phyloP scores from a whole-genome alignment of 2,888 invertebrate species.

The Sphaerophoria rueppellii region DNA sequence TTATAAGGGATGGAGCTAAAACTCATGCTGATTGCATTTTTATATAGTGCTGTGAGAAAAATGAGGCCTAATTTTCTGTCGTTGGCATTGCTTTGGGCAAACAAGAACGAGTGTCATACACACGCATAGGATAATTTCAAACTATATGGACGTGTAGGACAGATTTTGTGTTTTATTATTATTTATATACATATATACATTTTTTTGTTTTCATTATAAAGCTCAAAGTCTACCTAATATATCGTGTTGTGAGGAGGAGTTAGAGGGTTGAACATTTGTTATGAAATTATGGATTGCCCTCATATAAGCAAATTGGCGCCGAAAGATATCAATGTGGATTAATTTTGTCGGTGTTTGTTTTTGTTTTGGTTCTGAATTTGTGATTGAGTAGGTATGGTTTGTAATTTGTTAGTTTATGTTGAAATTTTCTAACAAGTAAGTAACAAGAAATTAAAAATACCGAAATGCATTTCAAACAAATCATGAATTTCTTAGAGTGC shows the following conservation, averaged over 20 bases:
- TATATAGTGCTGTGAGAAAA: slow-evolving; percentile 55
- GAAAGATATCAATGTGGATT: slow-evolving; percentile 13
- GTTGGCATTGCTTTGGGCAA: slow-evolving; percentile 28
- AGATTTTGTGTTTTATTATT: background rate
- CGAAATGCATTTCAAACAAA: background rate
- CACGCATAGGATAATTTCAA: slow-evolving; percentile 35
- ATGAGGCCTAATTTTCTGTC: slow-evolving; percentile 65
- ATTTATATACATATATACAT: no score
- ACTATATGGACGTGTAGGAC: background rate
- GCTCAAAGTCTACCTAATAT: slow-evolving; percentile 20
- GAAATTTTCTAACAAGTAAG: no score
- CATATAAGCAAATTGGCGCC: slow-evolving; percentile 51
- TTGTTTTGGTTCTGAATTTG: no score
- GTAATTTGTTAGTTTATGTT: no score
- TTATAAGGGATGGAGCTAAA: background rate
- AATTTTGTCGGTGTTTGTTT: no score
- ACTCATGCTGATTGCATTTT: slow-evolving; percentile 37
- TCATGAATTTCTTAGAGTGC: background rate
- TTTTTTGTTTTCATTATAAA: slow-evolving; percentile 15
- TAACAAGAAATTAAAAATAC: no score
- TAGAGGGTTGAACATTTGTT: slow-evolving; percentile 4
- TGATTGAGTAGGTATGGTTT: no score
- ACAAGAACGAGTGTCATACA: slow-evolving; percentile 34
- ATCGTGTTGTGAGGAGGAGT: no score
- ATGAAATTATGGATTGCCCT: slow-evolving; percentile 25